Base-by-base conservation (phyloP, 2,888 invertebrate species). In the Cheilosia variabilis region DNA sequence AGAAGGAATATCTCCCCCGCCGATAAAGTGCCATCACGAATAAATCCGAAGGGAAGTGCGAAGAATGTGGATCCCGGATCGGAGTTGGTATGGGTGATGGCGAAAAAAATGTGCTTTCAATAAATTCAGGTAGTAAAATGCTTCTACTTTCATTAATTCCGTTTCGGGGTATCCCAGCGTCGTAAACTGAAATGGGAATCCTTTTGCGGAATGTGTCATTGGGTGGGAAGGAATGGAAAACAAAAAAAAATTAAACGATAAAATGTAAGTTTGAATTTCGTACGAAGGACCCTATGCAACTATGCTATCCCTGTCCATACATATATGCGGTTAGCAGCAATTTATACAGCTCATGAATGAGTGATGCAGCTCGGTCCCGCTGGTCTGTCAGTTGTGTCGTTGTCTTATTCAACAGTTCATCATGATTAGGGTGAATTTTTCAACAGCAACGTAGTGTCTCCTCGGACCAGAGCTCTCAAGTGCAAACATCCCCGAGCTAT, bases 401-500 rank as follows among this genome's bases (percentile, higher is more conserved):
- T 63, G 73, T 68, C 68, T 80, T 69, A 73, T 83, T 83, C 78
- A 83, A 83, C 83, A 78, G 83, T 78, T 82, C 72, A 83, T 83
- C 78, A 72, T 72, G 82, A 78, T 68, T 63, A 68, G 69, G 77
- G 37, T 69, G 69, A 69, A 69, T 77, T 62, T 83, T 78, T 62
- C 45, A 43, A 52, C 60, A 63, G 24, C 50, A 24, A 41, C 34
- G 6, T 2, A 65, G 17, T 17, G 45, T 13, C 41, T 58, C 17
- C 9, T 45, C 37, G 63, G 66, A 76, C 63, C 31, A 52, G 63
- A 52, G 37, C 63, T 52, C 52, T 10, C 52, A 66, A 77, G 55
- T 60, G 72, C 66, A 78, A 82, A 82, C 62, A 78, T 53, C 60
- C 71, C 47, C 43, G 45, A 52, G 60, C 60, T 19, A 45, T 19